These are phyloP conservation scores for Vulpes vulpes DNA, from an alignment of 2,113 vertebrate species.

Conservation along the genomic window DNA sequence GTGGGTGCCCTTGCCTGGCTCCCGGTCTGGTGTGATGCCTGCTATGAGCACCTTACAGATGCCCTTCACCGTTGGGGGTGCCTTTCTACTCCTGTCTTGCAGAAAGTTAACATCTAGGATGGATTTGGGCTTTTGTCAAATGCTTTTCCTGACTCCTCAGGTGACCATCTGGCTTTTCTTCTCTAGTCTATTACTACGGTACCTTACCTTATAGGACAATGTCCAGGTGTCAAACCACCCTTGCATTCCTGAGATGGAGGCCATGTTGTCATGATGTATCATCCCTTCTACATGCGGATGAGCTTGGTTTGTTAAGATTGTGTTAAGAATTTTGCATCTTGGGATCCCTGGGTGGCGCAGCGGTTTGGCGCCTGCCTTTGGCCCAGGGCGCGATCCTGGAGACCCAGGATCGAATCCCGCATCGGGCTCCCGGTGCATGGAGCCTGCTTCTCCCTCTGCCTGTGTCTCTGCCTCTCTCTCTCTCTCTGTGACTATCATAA, in stretches of 20 bases:
- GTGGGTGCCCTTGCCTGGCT: background rate
- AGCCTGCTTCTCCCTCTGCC: too few relatives aligned
- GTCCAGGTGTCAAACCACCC: background rate
- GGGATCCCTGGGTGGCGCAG: too few relatives aligned
- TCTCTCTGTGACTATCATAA: too few relatives aligned
- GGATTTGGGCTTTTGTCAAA: background rate
- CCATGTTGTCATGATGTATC: background rate
- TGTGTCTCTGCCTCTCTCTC: too few relatives aligned
- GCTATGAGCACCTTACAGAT: rapidly evolving
- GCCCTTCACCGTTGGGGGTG: background rate
- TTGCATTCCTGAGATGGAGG: background rate
- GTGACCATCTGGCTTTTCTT: background rate
- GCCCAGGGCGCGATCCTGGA: too few relatives aligned
- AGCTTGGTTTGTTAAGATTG: background rate
- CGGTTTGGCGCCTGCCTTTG: too few relatives aligned
- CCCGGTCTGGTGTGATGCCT: background rate
- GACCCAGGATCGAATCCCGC: too few relatives aligned
- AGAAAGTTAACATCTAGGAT: background rate
- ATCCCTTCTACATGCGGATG: background rate
- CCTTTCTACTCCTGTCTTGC: background rate
- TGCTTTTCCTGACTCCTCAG: background rate
- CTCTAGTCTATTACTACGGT: background rate
- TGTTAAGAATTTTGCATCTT: background rate
- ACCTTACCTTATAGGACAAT: background rate
- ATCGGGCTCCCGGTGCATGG: too few relatives aligned